Evolutionary conservation across 1,140 invertebrate genomes (phyloP), one percentile per base, ranked within the genome.

Genomic region (Hyphantria cunea): DNA sequence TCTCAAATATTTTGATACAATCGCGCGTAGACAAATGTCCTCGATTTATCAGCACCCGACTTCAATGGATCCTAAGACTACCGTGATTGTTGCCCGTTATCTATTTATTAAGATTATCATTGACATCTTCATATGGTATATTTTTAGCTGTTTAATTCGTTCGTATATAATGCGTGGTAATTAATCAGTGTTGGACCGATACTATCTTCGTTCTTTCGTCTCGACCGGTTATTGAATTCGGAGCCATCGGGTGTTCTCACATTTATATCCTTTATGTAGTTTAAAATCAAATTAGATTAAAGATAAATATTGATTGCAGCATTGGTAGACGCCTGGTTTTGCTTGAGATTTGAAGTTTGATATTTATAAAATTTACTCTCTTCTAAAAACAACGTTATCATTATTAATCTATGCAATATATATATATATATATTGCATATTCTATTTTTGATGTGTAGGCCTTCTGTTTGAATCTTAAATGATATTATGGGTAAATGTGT

Each of bases 1-100:
- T 75, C 76, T 85, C 76, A 86, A 87, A 88, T 85, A 88, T 88
- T 88, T 86, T 85, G 85, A 88, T 88, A 84, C 79, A 86, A 86
- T 88, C 84, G 64, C 53, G 45, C 14, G 39, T 61, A 84, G 80
- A 88, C 82, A 81, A 86, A 88, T 88, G 84, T 82, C 72, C 68
- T 74, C 81, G 66, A 88, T 88, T 85, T 85, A 86, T 88, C 85
- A 85, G 72, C 65, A 61, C 17, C 71, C 48, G 68, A 39, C 72
- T 64, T 82, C 71, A 80, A 78, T 78, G 72, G 72, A 68, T 64
- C 66, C 62, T 70, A 65, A 53, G 64, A 56, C 68, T 48, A 32
- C 66, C 59, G 61, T 74, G 80, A 83, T 82, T 82, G 78, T 75
- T 71, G 68, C 69, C 74, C 70, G 68, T 76, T 68, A 78, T 44